Percentiles rank a stretch among this genome's conserved stretches.
These are phyloP conservation scores for Troides oblongomaculatus DNA, from an alignment of 2,888 invertebrate species.

Conservation along the genomic window DNA sequence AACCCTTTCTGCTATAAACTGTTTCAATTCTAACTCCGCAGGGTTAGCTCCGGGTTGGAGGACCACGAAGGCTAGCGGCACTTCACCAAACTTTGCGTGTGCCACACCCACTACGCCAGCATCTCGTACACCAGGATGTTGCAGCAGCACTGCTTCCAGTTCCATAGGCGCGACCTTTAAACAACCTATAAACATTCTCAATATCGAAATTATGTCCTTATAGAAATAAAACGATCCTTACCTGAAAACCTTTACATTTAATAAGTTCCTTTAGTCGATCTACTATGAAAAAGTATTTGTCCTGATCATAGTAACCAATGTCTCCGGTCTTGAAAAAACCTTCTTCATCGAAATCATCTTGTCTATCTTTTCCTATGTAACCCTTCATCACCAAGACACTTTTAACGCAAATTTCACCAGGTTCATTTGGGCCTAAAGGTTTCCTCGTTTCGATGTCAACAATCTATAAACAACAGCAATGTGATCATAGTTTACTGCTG, in stretches of 20 bases:
- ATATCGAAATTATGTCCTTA: neutral
- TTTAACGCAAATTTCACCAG: constrained; percentile 90
- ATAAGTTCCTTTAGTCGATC: constrained; percentile 90
- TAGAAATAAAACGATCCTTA: constrained; percentile 36
- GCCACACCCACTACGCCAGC: constrained; percentile 87
- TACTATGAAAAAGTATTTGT: constrained; percentile 84
- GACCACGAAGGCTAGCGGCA: constrained; percentile 82
- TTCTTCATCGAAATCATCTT: constrained; percentile 87
- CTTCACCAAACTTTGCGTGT: constrained; percentile 81
- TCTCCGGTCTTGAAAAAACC: constrained; percentile 88
- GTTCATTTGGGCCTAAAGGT: constrained; percentile 81
- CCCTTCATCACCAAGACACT: constrained; percentile 89
- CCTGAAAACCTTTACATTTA: constrained; percentile 88
- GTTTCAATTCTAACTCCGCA: constrained; percentile 36
- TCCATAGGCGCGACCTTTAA: constrained; percentile 86
- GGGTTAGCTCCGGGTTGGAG: constrained; percentile 30
- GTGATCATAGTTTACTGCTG: neutral
- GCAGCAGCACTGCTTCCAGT: constrained; percentile 84
- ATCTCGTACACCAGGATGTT: constrained; percentile 83
- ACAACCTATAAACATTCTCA: no score
- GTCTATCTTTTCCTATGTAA: constrained; percentile 76
- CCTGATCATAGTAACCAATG: constrained; percentile 85
- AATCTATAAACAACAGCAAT: constrained; percentile 37
- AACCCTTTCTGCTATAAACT: constrained; percentile 34
- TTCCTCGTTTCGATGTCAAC: constrained; percentile 77